Evolutionary conservation across 37 sponge, comb jelly and placozoan species (phyloP), one percentile per base, ranked within the genome.

Genomic region (Beroe forskalii): DNA sequence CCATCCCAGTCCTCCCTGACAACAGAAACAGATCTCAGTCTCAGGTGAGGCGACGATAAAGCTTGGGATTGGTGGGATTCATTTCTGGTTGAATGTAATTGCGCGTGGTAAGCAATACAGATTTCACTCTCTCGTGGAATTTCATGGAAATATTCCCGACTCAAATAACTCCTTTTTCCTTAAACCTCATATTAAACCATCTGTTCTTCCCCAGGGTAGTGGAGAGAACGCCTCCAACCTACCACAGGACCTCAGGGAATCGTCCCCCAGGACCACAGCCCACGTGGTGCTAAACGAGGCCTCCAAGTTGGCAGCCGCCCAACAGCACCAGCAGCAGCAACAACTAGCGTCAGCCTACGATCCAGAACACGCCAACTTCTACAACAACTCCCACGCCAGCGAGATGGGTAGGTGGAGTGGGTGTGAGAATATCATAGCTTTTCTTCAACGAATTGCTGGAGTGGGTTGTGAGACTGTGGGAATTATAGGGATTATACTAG

Each of bases 11-110:
- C 86, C 86, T 44, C 28, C 86, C 86, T 44, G 86, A 44, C 27
- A 80, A n/a, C 86, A 41, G 86, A 25, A 80, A 42, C 48, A 40
- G 86, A 37, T 80, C 86, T 6, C 86, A 80, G 86, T 48, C 55
- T 17, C 55, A 48, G 55, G 55, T 48, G 12, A 17, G 12, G 12
- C 12, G 55, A 48, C 12, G 12, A 48, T 48, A 48, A 48, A 20
- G 14, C 60, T 17, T 19, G 60, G 60, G 60, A 55, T 55, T 17
- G 9, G 60, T 17, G 9, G 60, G 17, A 20, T 55, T 55, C 14
- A 17, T 9, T 55, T 9, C 14, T 55, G 17, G 60, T 55, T 19
- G n/a, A n/a, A n/a, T n/a, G n/a, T n/a, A n/a, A n/a, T n/a, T n/a
- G n/a, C n/a, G n/a, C n/a, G n/a, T n/a, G n/a, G n/a, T n/a, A n/a